Evolutionary conservation across 2,888 invertebrate genomes (phyloP).

Genomic region (Acleris holmiana): DNA sequence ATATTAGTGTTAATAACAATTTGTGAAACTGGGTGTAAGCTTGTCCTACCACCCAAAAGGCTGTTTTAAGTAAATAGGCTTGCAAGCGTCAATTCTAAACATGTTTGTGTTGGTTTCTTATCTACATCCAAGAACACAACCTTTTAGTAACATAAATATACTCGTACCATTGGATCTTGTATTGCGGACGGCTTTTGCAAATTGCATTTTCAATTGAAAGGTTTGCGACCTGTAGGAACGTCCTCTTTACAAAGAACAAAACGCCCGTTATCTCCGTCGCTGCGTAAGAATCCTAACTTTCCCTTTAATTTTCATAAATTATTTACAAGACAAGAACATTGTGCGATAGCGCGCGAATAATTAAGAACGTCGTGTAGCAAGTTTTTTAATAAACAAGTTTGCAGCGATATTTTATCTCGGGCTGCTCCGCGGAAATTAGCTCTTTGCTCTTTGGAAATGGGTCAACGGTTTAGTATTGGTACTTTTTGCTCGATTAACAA

Average conservation of each 20-base stretch:
- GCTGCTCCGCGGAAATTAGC: conserved; percentile 22
- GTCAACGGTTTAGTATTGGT: conserved; percentile 28
- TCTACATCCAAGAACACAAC: too few relatives aligned
- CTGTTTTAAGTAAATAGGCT: too few relatives aligned
- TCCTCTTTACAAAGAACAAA: neutral
- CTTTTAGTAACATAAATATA: too few relatives aligned
- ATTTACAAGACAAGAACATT: conserved; percentile 23
- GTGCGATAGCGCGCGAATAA: conserved; percentile 24
- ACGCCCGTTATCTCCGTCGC: neutral
- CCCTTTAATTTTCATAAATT: conserved; percentile 29
- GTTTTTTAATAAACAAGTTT: conserved; percentile 35
- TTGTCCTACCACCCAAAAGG: too few relatives aligned
- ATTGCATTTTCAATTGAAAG: too few relatives aligned
- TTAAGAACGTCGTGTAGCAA: conserved; percentile 23
- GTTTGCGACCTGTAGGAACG: too few relatives aligned
- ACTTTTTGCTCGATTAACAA: conserved; percentile 17
- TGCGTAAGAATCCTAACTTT: conserved; percentile 11
- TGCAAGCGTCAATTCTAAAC: too few relatives aligned
- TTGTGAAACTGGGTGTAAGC: too few relatives aligned
- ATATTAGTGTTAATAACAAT: too few relatives aligned
- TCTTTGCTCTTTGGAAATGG: conserved; percentile 21
- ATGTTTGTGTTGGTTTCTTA: too few relatives aligned
- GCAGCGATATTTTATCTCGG: conserved; percentile 20
- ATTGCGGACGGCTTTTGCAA: too few relatives aligned
- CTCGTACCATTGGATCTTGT: too few relatives aligned